phyloP scores from a whole-genome alignment of 92 coral and sea anemone species.

The Phenganax subtilis region DNA sequence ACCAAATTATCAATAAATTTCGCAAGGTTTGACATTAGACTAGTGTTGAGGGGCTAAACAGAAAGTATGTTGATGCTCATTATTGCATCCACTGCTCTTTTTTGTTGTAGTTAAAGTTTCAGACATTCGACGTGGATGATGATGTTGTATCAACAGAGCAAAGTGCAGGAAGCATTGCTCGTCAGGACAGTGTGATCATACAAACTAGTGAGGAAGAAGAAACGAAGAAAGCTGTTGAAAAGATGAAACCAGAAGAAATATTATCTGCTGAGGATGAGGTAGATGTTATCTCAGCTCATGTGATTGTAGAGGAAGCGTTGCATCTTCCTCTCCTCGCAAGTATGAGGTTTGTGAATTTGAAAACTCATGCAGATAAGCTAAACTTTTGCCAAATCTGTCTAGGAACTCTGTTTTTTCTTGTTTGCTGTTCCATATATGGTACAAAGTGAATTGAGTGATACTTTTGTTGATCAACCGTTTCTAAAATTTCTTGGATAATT shows the following conservation, averaged over 20 bases:
- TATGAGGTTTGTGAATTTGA: slow-evolving; percentile 54
- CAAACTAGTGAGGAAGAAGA: slow-evolving; percentile 24
- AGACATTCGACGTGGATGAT: slow-evolving; percentile 34
- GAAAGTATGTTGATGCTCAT: not conserved
- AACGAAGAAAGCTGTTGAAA: slow-evolving; percentile 5
- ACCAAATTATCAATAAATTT: no score
- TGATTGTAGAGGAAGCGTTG: slow-evolving; percentile 79
- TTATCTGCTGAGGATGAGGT: slow-evolving; percentile 36
- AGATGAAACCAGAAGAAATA: slow-evolving; percentile 18
- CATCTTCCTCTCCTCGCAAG: slow-evolving; percentile 71
- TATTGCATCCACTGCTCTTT: not conserved
- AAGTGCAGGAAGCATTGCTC: not conserved
- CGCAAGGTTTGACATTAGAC: no score
- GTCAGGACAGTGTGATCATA: slow-evolving; percentile 3
- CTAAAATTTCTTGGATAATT: no score
- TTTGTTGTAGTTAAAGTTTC: not conserved
- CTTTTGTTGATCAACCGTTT: no score
- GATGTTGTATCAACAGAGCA: slow-evolving; percentile 29
- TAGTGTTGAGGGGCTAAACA: no score
- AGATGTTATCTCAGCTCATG: slow-evolving; percentile 80
- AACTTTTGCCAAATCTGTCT: not conserved
- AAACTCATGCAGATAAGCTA: not conserved
- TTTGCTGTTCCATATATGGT: not conserved
- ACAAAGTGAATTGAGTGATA: no score
- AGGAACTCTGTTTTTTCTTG: not conserved